Conservation (phyloP, 1,140 invertebrate genomes). For the Microvelia longipes region DNA sequence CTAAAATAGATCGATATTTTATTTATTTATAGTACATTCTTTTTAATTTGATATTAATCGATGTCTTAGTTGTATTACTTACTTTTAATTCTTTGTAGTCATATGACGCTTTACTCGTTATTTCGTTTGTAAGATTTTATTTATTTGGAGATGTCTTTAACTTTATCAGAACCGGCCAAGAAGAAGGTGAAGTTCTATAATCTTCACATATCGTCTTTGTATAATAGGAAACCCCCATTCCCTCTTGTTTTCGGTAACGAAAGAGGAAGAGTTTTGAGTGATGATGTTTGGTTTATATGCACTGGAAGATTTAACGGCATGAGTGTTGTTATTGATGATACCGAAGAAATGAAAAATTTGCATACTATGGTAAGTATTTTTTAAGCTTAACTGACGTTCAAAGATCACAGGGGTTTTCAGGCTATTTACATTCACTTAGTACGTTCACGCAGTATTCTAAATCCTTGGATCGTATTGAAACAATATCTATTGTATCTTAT, state of each 20-base stretch:
- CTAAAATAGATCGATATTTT: too few relatives aligned
- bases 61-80: too few relatives aligned
- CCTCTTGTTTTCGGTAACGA: conserved; percentile 28
- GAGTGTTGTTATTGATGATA: conserved; percentile 42
- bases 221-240: conserved; percentile 24
- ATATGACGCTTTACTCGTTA: too few relatives aligned
- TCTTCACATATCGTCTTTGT: not conserved
- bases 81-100: too few relatives aligned
- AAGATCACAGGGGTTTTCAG: not conserved
- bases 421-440: conserved; percentile 5
- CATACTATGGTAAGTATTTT: conserved; percentile 38
- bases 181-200: not conserved
- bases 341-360: conserved; percentile 40
- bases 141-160: not conserved
- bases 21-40: too few relatives aligned
- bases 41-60: too few relatives aligned
- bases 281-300: conserved; percentile 34
- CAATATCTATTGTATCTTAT: too few relatives aligned
- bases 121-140: too few relatives aligned
- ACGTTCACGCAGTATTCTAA: not conserved
- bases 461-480: not conserved
- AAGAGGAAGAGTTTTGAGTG: conserved; percentile 28
- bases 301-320: conserved; percentile 45
- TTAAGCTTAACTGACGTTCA: not conserved
- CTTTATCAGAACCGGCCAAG: not conserved